phyloP scores from a whole-genome alignment of 2,113 vertebrate species.

The Eurypyga helias region DNA sequence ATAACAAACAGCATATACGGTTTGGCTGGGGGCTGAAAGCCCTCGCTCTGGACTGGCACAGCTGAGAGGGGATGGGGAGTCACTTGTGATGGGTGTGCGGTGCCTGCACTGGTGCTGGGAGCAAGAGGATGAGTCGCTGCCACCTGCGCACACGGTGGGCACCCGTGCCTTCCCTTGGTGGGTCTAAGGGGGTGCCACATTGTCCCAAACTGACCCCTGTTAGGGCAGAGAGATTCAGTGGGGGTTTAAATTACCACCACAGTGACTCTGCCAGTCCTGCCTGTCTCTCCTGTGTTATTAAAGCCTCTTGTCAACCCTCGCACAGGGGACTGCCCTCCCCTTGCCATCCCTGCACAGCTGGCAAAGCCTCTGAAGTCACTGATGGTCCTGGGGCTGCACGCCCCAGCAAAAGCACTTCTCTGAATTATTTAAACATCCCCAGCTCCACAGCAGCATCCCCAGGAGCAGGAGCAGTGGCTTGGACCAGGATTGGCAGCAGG shows the following conservation, averaged over 20 bases:
- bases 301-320: not conserved
- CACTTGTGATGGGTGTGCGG: not conserved
- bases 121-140: not conserved
- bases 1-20: not conserved
- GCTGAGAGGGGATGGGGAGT: no score
- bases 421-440: not conserved
- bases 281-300: not conserved
- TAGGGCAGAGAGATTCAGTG: not conserved
- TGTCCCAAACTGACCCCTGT: not conserved
- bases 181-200: not conserved
- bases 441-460: not conserved
- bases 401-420: fast-evolving
- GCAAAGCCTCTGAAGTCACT: not conserved
- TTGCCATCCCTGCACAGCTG: not conserved
- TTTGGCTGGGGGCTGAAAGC: not conserved
- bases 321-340: not conserved
- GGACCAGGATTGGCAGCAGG: fast-evolving
- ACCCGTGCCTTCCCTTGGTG: fast-evolving
- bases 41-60: not conserved
- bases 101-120: not conserved
- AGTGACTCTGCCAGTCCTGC: not conserved
- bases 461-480: not conserved
- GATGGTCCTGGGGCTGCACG: not conserved
- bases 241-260: not conserved
- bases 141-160: fast-evolving